These are phyloP conservation scores for Helicolenus hilgendorfi DNA, from an alignment of 2,797 vertebrate species.

Conservation along the genomic window DNA sequence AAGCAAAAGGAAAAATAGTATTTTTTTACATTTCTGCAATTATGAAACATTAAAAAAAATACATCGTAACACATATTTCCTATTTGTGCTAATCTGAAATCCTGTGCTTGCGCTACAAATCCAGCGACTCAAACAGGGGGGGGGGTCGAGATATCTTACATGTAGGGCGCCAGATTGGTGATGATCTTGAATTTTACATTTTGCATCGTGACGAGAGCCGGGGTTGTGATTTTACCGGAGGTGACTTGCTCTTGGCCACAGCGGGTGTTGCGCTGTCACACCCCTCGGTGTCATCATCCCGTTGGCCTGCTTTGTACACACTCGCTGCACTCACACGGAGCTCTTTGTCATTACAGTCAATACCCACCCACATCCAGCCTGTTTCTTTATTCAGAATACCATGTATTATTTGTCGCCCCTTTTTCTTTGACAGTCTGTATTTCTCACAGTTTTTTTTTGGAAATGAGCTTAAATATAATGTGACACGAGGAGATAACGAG, in stretches of 20 bases:
- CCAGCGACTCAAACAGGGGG: conserved; percentile 34
- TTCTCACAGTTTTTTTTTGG: not conserved
- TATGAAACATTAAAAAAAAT: conserved; percentile 41
- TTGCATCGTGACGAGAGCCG: not conserved
- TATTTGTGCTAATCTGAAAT: conserved; percentile 71
- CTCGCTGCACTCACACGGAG: conserved; percentile 9
- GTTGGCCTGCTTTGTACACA: conserved; percentile 72
- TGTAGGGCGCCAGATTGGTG: conserved; percentile 53
- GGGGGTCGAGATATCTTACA: conserved; percentile 30
- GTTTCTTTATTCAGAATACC: conserved; percentile 37
- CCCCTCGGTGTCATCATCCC: conserved; percentile 81
- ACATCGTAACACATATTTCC: conserved; percentile 67
- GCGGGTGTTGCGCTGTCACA: conserved; percentile 72
- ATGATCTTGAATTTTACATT: conserved; percentile 62
- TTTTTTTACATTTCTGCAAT: conserved; percentile 44
- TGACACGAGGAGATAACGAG: conserved; percentile 40
- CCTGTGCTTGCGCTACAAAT: conserved; percentile 46
- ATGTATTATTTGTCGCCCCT: conserved; percentile 11
- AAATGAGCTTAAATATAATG: conserved; percentile 19
- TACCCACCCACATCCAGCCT: conserved; percentile 47
- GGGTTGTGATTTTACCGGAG: conserved; percentile 55
- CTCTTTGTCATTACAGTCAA: conserved; percentile 56
- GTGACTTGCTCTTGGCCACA: conserved; percentile 62
- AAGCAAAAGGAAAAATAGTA: conserved; percentile 54
- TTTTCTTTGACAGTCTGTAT: conserved; percentile 2